phyloP scores from a whole-genome alignment of 2,113 vertebrate genomes.

The Pterocles burchelli region DNA sequence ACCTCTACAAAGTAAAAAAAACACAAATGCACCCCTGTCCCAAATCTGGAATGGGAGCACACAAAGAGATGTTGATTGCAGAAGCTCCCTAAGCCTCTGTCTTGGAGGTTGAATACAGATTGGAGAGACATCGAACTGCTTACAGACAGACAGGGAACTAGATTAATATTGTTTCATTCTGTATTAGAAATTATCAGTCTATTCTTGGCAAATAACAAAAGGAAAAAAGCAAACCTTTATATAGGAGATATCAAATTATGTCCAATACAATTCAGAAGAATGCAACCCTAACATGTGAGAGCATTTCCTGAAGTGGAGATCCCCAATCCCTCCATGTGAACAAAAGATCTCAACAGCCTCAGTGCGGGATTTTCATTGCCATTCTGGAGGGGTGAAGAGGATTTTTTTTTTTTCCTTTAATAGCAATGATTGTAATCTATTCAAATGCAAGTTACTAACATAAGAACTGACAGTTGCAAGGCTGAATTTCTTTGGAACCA shows the following conservation, averaged over 20 bases:
- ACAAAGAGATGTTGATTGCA: neutral
- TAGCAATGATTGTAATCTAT: neutral
- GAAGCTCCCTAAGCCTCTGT: neutral
- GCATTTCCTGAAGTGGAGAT: neutral
- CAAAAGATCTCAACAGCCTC: neutral
- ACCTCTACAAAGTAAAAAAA: neutral
- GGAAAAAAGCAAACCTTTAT: neutral
- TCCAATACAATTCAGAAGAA: neutral
- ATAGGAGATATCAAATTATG: neutral
- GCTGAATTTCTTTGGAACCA: slow-evolving; percentile 59
- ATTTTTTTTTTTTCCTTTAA: neutral
- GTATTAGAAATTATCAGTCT: neutral
- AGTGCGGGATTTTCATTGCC: neutral
- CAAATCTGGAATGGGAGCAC: neutral
- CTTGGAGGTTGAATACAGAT: neutral
- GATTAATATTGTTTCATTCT: neutral
- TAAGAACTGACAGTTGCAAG: slow-evolving; percentile 48
- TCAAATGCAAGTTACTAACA: slow-evolving; percentile 21
- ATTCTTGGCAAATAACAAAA: slow-evolving; percentile 3
- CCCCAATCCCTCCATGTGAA: neutral
- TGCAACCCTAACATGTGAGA: neutral
- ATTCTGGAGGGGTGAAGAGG: neutral
- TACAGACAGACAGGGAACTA: neutral
- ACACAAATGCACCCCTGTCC: neutral
- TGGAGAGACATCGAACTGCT: neutral